Base-by-base conservation (phyloP, 2,888 invertebrate species). In the Gastrophysa polygoni region DNA sequence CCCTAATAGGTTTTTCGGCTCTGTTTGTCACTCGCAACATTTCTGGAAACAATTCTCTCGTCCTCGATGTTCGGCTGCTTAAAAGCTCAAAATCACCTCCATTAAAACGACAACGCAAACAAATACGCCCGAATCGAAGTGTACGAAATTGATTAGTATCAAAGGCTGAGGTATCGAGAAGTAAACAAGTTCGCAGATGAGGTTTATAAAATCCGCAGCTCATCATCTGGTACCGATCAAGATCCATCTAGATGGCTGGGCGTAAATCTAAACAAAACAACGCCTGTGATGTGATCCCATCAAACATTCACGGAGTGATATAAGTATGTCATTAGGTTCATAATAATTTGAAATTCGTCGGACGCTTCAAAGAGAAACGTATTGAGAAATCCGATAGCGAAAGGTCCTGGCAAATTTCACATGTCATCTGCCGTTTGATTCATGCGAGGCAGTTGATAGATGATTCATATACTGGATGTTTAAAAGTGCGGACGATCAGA, bases 301-400 rank as follows among this genome's bases (percentile, higher is more conserved):
- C 57, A 62, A 62, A 62, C 54, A 57, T 54, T 56, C 57, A 61
- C 59, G 48, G 65, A 68, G 57, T 64, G 66, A 68, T 66, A 68
- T 68, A 68, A 68, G 68, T 66, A 63, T 68, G 64, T 66, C 66
- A 68, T 68, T 68, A 66, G 61, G 63, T 66, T 66, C 66, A 68
- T 68, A 66, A 68, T 66, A 66, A 68, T 68, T 66, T 61, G 66
- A 63, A 60, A 66, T 63, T 55, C 56, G 43, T 60, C 66, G 66
- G 66, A 52, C 47, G 49, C 58, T 59, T 68, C 68, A 68, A 68
- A 68, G 61, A 48, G 51, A 44, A 49, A 49, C n/a, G 63, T 59
- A 61, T 55, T 67, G 49, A 47, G 48, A 58, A 56, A 48, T 57
- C 16, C 28, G 54, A 54, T 54, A 38, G 34, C 28, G 14, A 0